Base-by-base conservation (phyloP, 2,888 invertebrate genomes). In the Drymonia ruficornis region DNA sequence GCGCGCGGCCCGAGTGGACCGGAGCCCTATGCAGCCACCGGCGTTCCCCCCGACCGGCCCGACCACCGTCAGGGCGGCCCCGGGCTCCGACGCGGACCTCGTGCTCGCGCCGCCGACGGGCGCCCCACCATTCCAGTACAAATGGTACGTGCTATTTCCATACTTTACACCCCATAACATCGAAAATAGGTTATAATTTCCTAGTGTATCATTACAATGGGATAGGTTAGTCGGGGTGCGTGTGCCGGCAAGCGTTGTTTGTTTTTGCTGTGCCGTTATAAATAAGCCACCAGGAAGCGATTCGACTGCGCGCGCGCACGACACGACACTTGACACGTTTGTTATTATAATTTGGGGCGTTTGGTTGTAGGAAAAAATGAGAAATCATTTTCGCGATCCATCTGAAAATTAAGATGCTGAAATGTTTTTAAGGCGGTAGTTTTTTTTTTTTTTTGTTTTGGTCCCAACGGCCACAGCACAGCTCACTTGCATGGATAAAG, bases 211-310 rank as follows among this genome's bases (percentile, higher is more conserved):
- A 67, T 67, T 58, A 67, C 64, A 70, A 70, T 73, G 70, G 67
- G 56, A 60, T 62, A 64, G 60, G 61, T 56, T 61, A 59, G 61
- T 55, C 55, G 54, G 56, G 55, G 59, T 65, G 72, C 59, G 53
- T 67, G 67, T 73, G 77, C 83, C 84, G 83, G 83, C 71, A 66
- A 75, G 81, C 77, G 74, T 87, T 89, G 89, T 89, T 91, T 91
- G 86, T 90, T 91, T 91, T 91, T 89, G 83, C 83, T 76, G 72
- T 85, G 87, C 86, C 85, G 83, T 84, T 89, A 89, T 91, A 90
- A 91, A 90, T 89, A 89, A 81, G 79, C 81, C 82, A 86, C 84
- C 84, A 87, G 88, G 90, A 89, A 89, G 86, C 76, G 59, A 71
- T 70, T 63, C 64, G 56, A 64, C 66, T 31, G 69, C 60, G 51